Conservation (phyloP, 2,113 vertebrate genomes). For the Mixornis gularis region DNA sequence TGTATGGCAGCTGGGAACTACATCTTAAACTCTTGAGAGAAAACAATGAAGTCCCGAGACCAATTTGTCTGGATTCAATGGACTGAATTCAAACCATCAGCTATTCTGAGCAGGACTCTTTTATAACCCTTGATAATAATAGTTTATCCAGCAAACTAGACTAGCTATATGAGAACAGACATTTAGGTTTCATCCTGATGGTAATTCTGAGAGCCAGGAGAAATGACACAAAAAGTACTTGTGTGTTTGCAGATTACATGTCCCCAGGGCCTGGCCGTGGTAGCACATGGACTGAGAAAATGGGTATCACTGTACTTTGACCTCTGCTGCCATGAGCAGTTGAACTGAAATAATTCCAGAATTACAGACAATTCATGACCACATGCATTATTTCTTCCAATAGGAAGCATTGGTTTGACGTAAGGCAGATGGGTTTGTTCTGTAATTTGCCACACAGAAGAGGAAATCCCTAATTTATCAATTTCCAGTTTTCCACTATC, state of each 20-base stretch:
- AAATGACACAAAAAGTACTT: background rate
- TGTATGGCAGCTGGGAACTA: background rate
- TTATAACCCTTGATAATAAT: background rate
- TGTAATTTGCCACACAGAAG: background rate
- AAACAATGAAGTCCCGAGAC: background rate
- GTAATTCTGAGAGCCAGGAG: background rate
- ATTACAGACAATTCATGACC: background rate
- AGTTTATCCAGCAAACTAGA: background rate
- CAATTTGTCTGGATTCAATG: background rate
- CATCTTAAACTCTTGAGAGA: background rate
- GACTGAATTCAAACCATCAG: background rate
- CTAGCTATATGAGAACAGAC: background rate
- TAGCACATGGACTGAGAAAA: background rate
- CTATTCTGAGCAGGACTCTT: background rate
- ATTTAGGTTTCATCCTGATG: background rate
- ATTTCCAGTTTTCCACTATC: background rate
- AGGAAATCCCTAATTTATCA: background rate
- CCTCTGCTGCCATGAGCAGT: background rate
- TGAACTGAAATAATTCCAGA: background rate
- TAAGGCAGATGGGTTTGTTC: background rate
- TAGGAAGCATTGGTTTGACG: background rate
- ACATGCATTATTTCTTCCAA: background rate
- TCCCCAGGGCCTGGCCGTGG: background rate
- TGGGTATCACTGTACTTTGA: background rate
- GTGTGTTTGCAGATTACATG: background rate